These are phyloP conservation scores for Pterobdella sp. DNA, from an alignment of 2,888 invertebrate genomes.

Conservation along the genomic window DNA sequence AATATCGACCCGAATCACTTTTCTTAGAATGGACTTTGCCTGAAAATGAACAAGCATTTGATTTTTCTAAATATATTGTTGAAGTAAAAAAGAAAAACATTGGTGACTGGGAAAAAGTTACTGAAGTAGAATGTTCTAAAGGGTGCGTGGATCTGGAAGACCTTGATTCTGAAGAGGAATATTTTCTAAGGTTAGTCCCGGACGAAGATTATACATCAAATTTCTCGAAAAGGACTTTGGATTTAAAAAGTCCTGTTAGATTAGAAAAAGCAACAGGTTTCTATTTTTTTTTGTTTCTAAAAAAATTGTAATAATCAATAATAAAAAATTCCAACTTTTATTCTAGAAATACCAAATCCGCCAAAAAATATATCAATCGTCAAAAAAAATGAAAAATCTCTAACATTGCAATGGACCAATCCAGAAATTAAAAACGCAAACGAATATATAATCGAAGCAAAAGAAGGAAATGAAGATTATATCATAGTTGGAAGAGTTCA, in stretches of 20 bases:
- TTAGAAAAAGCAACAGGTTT: slow-evolving; percentile 9
- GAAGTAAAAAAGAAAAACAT: slow-evolving; percentile 9
- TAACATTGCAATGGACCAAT: not conserved
- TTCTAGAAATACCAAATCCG: not conserved
- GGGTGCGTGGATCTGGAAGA: not conserved
- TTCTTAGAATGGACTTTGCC: not conserved
- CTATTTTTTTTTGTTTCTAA: not conserved
- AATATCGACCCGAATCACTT: not conserved
- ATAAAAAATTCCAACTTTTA: not conserved
- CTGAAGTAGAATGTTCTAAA: not conserved
- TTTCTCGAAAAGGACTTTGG: slow-evolving; percentile 12
- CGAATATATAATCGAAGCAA: slow-evolving; percentile 12
- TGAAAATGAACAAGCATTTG: not conserved
- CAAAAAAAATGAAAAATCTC: not conserved
- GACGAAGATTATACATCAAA: not conserved
- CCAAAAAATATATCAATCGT: not conserved
- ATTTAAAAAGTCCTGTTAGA: not conserved
- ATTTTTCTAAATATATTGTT: slow-evolving; percentile 13
- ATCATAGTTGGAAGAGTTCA: slow-evolving; percentile 19
- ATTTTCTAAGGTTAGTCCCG: slow-evolving; percentile 6
- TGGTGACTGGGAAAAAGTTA: not conserved
- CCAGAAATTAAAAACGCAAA: not conserved
- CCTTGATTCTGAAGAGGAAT: slow-evolving; percentile 13
- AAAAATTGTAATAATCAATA: not conserved
- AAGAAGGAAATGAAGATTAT: slow-evolving; percentile 14